Evolutionary conservation across 1,140 invertebrate species (phyloP).

Genomic region (Atta colombica): DNA sequence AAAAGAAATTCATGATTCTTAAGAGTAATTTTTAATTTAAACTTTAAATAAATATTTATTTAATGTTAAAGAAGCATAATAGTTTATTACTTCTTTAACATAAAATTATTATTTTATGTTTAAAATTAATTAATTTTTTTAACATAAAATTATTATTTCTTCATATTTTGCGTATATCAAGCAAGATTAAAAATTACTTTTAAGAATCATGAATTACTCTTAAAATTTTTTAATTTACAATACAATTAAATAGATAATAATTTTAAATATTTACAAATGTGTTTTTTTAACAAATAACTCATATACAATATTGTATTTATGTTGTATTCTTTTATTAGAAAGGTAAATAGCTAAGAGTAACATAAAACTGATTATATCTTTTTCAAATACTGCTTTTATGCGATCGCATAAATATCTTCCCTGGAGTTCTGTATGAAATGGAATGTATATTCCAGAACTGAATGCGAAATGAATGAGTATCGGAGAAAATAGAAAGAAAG

Average conservation of each 20-base stretch:
- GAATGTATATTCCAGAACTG: background rate
- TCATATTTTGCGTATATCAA: background rate
- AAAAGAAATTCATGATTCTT: background rate
- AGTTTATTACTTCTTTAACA: too few species aligned
- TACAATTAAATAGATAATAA: too few species aligned
- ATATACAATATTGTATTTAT: too few species aligned
- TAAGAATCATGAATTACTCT: background rate
- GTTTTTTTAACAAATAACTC: too few species aligned
- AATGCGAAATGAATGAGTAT: background rate
- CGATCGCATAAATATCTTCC: background rate
- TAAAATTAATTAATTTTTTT: background rate
- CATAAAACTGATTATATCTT: background rate
- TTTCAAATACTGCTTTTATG: background rate
- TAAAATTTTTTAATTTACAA: background rate
- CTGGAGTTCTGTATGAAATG: background rate
- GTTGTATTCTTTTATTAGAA: too few species aligned
- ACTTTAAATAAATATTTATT: conserved; percentile 5
- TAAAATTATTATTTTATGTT: background rate
- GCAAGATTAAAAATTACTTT: background rate
- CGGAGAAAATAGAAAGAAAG: background rate
- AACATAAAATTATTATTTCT: background rate
- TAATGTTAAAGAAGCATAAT: background rate
- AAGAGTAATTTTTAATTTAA: background rate
- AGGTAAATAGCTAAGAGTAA: background rate
- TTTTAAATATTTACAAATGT: too few species aligned